These are phyloP conservation scores for Lates japonicus DNA, from an alignment of 2,797 vertebrate species.

Conservation along the genomic window DNA sequence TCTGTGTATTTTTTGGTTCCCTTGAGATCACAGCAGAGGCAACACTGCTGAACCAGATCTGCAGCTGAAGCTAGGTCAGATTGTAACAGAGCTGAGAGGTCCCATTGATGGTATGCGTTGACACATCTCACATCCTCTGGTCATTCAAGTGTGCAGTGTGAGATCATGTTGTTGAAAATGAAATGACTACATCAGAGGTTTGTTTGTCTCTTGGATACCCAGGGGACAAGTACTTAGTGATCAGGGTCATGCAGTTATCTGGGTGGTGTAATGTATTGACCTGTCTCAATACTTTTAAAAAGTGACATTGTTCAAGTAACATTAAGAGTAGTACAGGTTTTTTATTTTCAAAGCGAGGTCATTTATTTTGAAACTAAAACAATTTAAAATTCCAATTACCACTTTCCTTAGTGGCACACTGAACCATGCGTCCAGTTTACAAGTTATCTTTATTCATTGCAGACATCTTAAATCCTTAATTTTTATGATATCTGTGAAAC, in stretches of 20 bases:
- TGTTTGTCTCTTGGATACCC: slow-evolving; percentile 14
- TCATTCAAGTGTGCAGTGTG: not conserved
- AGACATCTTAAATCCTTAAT: not conserved
- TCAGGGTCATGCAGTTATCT: slow-evolving; percentile 13
- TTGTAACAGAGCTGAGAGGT: slow-evolving; percentile 24
- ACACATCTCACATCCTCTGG: slow-evolving; percentile 22
- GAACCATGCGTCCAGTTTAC: not conserved
- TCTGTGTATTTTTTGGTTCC: slow-evolving; percentile 36
- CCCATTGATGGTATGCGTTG: slow-evolving; percentile 26
- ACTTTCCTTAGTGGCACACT: not conserved
- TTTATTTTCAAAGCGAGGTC: not conserved
- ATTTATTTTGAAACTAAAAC: not conserved
- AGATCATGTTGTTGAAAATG: not conserved
- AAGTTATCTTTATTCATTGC: not conserved
- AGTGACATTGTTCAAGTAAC: not conserved
- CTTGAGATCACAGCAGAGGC: slow-evolving; percentile 52
- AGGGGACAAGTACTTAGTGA: not conserved
- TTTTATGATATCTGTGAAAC: no score
- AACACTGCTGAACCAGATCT: slow-evolving; percentile 57
- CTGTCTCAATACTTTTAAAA: not conserved
- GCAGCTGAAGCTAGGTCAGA: slow-evolving; percentile 39
- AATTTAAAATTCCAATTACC: not conserved
- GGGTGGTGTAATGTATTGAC: not conserved
- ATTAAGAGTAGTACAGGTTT: not conserved
- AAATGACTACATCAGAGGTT: not conserved